A percentile compares a stretch with the other conserved stretches of the same genome.
Conservation (phyloP, 2,888 invertebrate genomes). For the Aphidius colemani region DNA sequence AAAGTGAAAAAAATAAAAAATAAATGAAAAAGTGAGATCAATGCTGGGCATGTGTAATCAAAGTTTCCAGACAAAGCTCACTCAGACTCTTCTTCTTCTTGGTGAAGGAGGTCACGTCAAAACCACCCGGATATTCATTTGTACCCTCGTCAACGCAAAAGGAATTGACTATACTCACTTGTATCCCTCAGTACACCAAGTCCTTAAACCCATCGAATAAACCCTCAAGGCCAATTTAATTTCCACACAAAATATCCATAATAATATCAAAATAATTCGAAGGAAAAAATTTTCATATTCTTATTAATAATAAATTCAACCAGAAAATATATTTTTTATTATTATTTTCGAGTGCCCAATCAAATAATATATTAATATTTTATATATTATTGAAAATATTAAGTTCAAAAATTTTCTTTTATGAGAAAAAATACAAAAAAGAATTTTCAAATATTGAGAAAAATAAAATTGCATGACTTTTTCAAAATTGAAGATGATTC, state of each 20-base stretch:
- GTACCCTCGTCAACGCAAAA: constrained; percentile 36
- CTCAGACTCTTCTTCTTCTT: constrained; percentile 34
- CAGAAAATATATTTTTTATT: too few relatives aligned
- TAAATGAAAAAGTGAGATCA: constrained; percentile 13
- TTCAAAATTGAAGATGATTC: constrained; percentile 20
- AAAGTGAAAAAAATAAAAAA: not conserved
- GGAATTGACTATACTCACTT: too few relatives aligned
- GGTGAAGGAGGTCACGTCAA: constrained; percentile 40
- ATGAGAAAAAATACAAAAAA: too few relatives aligned
- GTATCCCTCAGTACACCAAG: constrained; percentile 2
- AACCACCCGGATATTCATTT: constrained; percentile 44
- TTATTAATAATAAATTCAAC: too few relatives aligned
- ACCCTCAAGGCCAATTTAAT: not conserved
- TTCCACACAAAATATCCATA: too few relatives aligned
- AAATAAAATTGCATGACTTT: constrained; percentile 16
- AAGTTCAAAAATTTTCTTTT: too few relatives aligned
- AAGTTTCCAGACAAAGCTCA: constrained; percentile 51
- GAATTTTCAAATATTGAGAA: not conserved
- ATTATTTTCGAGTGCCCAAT: too few relatives aligned
- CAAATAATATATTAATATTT: too few relatives aligned
- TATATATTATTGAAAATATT: too few relatives aligned
- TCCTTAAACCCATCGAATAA: constrained; percentile 7
- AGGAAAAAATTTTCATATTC: too few relatives aligned
- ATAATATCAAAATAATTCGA: too few relatives aligned
- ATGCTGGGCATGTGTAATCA: constrained; percentile 49